These are phyloP conservation scores for Calosoma granatense DNA, from an alignment of 1,140 invertebrate genomes.

Conservation along the genomic window DNA sequence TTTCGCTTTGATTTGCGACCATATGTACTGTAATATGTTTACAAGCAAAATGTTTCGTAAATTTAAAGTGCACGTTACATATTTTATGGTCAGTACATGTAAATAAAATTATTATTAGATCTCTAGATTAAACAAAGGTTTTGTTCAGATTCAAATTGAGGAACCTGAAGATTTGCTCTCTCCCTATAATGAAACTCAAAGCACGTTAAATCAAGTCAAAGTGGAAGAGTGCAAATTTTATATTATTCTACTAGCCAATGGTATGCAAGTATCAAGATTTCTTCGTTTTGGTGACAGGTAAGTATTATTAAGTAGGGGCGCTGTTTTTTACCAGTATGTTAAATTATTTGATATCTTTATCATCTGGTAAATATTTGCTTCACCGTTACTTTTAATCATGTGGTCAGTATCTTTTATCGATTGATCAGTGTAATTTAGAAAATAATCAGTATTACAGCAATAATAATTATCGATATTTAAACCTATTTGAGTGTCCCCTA, in stretches of 20 bases:
- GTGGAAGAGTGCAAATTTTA: slow-evolving; percentile 57
- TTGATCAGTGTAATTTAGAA: no score
- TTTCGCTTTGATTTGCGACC: slow-evolving; percentile 38
- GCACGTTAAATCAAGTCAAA: slow-evolving; percentile 44
- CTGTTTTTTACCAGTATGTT: slow-evolving; percentile 13
- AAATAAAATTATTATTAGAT: slow-evolving; percentile 15
- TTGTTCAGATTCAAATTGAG: slow-evolving; percentile 44
- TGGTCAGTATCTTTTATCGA: neutral
- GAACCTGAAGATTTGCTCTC: slow-evolving; percentile 54
- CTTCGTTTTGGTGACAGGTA: slow-evolving; percentile 58
- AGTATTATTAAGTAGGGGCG: slow-evolving; percentile 13
- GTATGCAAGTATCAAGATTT: slow-evolving; percentile 50
- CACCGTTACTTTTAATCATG: neutral
- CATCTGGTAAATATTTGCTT: neutral
- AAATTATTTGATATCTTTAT: slow-evolving; percentile 11
- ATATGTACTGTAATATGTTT: slow-evolving; percentile 40
- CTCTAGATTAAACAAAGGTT: slow-evolving; percentile 2
- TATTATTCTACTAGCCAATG: slow-evolving; percentile 62
- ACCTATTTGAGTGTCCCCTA: no score
- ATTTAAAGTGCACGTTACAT: slow-evolving; percentile 33
- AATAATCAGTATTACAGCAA: no score
- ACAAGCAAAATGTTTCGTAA: slow-evolving; percentile 35
- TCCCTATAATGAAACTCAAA: slow-evolving; percentile 43
- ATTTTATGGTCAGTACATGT: slow-evolving; percentile 37
- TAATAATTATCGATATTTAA: no score